These are phyloP conservation scores for Calosoma granatense DNA, from an alignment of 1,140 invertebrate species.

Conservation along the genomic window DNA sequence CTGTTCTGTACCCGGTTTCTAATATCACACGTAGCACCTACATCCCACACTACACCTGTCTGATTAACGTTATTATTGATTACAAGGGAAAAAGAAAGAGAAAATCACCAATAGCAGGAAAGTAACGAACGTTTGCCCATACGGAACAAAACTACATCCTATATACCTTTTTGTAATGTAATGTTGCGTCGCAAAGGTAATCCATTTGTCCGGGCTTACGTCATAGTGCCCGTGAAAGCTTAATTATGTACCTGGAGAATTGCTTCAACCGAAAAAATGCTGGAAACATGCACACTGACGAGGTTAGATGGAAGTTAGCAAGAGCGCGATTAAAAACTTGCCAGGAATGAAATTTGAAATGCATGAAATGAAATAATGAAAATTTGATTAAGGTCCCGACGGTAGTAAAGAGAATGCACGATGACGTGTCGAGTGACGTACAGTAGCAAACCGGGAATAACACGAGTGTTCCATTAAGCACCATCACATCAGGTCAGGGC, in stretches of 20 bases:
- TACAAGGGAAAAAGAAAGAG: too few species aligned
- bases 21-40: too few species aligned
- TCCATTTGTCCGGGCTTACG: too few species aligned
- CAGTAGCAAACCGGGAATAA: background rate
- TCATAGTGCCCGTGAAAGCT: background rate
- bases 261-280: background rate
- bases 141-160: too few species aligned
- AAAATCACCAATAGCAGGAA: too few species aligned
- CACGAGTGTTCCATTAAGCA: background rate
- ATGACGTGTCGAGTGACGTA: background rate
- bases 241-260: background rate
- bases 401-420: background rate
- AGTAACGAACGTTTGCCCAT: too few species aligned
- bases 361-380: constrained; percentile 2
- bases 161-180: too few species aligned
- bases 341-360: background rate
- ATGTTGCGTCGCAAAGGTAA: too few species aligned
- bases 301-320: background rate
- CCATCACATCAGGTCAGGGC: background rate
- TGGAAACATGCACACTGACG: background rate
- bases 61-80: too few species aligned
- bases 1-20: too few species aligned
- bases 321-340: background rate
- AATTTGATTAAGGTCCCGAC: background rate
- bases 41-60: too few species aligned